Percentiles rank a stretch among this genome's conserved stretches.
Conservation (phyloP, 2,797 vertebrate genomes). For the Pangasius larnaudii region DNA sequence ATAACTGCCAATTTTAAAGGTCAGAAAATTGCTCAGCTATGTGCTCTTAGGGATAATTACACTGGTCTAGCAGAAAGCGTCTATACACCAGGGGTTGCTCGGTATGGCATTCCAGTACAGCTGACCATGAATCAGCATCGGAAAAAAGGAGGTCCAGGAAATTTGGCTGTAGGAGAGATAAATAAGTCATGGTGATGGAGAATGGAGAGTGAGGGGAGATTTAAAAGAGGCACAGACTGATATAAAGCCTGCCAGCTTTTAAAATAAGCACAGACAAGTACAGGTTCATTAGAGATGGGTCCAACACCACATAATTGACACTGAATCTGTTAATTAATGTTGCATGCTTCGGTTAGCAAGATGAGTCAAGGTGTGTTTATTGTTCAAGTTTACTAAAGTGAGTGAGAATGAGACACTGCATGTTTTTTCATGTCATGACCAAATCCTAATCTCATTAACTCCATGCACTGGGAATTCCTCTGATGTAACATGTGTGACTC, state of each 20-base stretch:
- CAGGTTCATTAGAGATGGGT: neutral
- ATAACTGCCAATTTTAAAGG: conserved; percentile 1
- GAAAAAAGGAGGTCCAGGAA: conserved; percentile 21
- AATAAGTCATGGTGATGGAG: conserved; percentile 56
- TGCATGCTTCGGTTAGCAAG: neutral
- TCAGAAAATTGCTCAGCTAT: conserved; percentile 5
- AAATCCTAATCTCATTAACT: neutral
- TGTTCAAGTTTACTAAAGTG: neutral
- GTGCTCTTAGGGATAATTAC: conserved; percentile 22
- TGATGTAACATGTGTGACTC: neutral
- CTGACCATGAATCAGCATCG: conserved; percentile 45
- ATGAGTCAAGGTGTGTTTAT: neutral
- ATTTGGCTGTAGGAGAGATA: conserved; percentile 49
- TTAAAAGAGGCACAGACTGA: conserved; percentile 27
- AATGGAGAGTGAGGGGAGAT: conserved; percentile 23
- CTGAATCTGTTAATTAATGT: conserved; percentile 4
- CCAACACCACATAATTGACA: neutral
- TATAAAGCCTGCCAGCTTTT: conserved; percentile 2
- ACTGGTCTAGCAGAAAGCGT: conserved; percentile 44
- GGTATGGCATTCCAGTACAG: conserved; percentile 27
- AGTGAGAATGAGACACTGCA: too few relatives aligned
- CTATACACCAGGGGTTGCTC: conserved; percentile 20
- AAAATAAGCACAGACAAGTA: neutral
- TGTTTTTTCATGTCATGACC: neutral
- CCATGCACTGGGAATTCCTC: neutral